phyloP scores from a whole-genome alignment of 2,797 vertebrate species.

The Okamejei kenojei region DNA sequence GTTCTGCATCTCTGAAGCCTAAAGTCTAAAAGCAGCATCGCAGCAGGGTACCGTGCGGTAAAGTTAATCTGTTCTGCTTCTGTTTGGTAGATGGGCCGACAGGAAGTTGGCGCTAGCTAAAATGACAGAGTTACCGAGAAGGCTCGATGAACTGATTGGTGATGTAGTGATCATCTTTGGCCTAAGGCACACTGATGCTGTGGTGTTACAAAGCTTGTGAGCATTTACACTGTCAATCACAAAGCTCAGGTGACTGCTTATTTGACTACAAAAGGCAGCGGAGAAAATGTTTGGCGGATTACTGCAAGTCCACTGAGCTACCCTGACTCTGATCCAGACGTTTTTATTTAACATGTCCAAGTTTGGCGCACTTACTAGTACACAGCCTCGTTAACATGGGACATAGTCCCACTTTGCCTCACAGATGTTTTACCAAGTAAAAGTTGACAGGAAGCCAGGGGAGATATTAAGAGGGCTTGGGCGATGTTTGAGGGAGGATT shows the following conservation, averaged over 20 bases:
- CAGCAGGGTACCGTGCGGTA: too few relatives aligned
- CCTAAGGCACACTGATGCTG: background rate
- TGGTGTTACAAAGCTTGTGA: background rate
- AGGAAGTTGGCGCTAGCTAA: background rate
- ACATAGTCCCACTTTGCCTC: too few relatives aligned
- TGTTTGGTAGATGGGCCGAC: background rate
- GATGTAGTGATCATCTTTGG: background rate
- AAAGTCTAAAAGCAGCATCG: background rate
- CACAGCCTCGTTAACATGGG: background rate
- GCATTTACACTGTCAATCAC: conserved; percentile 15
- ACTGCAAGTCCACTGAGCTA: background rate
- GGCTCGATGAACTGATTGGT: background rate
- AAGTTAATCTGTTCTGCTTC: background rate
- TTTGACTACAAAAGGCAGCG: background rate
- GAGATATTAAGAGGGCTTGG: background rate
- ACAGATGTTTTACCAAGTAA: background rate
- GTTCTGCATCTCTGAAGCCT: too few relatives aligned
- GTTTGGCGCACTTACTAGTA: background rate
- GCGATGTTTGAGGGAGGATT: background rate
- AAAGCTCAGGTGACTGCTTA: background rate
- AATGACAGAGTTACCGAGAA: background rate
- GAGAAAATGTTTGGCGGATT: background rate
- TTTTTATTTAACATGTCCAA: background rate
- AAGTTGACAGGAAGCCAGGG: background rate
- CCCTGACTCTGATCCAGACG: conserved; percentile 12